phyloP scores from a whole-genome alignment of 23 tunicate genomes.

The Ascidia mentula region DNA sequence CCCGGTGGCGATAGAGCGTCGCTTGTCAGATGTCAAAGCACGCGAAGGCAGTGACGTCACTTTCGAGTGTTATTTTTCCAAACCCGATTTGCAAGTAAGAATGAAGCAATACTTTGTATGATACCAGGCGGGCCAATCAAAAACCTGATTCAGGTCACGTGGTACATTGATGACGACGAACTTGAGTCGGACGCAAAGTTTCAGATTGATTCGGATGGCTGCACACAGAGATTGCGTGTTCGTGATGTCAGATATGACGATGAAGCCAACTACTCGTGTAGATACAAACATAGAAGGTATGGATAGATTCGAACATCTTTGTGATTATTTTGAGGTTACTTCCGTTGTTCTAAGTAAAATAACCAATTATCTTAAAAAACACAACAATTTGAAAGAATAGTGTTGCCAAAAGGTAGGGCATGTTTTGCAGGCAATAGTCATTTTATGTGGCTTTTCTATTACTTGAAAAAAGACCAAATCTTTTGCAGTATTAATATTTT shows the following conservation, averaged over 20 bases:
- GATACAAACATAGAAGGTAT: slow-evolving; percentile 64
- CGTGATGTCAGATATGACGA: slow-evolving; percentile 53
- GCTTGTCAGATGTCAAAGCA: slow-evolving; percentile 39
- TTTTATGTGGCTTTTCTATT: too few relatives aligned
- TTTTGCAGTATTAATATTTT: too few relatives aligned
- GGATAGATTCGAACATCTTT: too few relatives aligned
- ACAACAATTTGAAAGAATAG: too few relatives aligned
- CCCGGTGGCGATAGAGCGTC: slow-evolving; percentile 50
- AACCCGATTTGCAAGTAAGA: slow-evolving; percentile 33
- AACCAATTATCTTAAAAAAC: too few relatives aligned
- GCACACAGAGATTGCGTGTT: slow-evolving; percentile 29
- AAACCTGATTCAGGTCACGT: slow-evolving; percentile 14
- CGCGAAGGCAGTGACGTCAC: slow-evolving; percentile 38
- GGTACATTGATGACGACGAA: slow-evolving; percentile 42
- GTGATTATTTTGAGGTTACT: too few relatives aligned
- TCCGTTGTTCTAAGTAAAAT: too few relatives aligned
- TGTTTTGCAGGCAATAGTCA: too few relatives aligned
- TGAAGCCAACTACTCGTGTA: slow-evolving; percentile 58
- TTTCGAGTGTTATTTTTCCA: slow-evolving; percentile 41
- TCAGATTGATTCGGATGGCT: slow-evolving; percentile 18
- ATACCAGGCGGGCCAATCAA: background rate
- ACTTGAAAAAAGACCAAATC: too few relatives aligned
- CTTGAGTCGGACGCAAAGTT: slow-evolving; percentile 21
- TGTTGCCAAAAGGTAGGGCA: too few relatives aligned
- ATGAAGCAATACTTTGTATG: too few relatives aligned